phyloP scores from a whole-genome alignment of 2,113 vertebrate species.

The Haemorhous mexicanus region DNA sequence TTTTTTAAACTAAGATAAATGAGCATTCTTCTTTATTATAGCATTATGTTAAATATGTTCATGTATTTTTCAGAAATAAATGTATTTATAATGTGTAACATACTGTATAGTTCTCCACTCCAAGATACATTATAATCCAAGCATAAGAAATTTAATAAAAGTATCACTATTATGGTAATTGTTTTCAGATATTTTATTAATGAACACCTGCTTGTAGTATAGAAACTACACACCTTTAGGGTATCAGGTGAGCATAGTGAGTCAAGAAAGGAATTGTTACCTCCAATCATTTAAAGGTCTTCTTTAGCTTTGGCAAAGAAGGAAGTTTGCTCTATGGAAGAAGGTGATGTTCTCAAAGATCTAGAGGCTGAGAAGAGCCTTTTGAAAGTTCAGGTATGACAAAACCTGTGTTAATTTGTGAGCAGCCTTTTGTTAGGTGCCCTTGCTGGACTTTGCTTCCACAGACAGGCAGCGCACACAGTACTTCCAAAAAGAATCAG shows the following conservation, averaged over 20 bases:
- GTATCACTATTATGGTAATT: background rate
- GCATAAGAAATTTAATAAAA: conserved; percentile 39
- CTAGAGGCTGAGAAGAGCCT: background rate
- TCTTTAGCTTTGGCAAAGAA: background rate
- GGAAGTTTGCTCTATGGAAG: background rate
- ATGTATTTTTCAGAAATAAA: conserved; percentile 24
- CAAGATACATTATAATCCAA: background rate
- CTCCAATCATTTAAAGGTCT: background rate
- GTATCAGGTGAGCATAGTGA: background rate
- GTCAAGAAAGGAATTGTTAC: background rate
- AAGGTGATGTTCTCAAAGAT: background rate
- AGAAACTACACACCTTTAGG: background rate
- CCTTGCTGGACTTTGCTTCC: background rate
- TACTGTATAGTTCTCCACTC: conserved; percentile 39
- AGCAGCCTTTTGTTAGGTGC: background rate
- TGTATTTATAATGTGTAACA: conserved; percentile 59
- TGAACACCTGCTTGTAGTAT: background rate
- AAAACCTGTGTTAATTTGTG: rapidly evolving
- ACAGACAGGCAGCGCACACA: background rate
- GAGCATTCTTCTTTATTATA: conserved; percentile 14
- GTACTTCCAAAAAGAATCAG: background rate
- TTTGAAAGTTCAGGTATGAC: background rate
- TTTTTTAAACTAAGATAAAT: background rate
- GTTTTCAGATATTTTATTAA: background rate
- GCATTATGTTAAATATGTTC: conserved; percentile 22